Conservation (phyloP, 2,113 vertebrate genomes). For the Baryphthengus martii region DNA sequence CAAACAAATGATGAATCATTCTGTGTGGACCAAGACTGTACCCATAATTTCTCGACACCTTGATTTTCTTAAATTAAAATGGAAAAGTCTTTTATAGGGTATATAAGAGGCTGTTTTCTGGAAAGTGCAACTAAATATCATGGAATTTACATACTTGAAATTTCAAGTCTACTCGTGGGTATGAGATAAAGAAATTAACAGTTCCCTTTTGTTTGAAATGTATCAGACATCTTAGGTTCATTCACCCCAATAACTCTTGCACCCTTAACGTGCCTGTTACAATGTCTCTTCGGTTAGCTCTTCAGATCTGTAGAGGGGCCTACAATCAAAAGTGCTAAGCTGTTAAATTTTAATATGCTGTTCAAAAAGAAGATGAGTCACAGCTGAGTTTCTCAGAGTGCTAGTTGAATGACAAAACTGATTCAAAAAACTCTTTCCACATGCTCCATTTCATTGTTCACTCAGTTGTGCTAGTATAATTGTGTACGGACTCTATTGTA, state of each 20-base stretch:
- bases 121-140: background rate
- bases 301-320: background rate
- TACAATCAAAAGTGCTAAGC: background rate
- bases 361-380: background rate
- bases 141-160: background rate
- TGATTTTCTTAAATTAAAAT: background rate
- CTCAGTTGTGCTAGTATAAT: background rate
- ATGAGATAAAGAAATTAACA: background rate
- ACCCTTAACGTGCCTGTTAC: background rate
- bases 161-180: background rate
- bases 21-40: background rate
- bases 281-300: background rate
- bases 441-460: background rate
- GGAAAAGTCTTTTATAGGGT: background rate
- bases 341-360: background rate
- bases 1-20: background rate
- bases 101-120: background rate
- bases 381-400: background rate
- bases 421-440: background rate
- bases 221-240: background rate
- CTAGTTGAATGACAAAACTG: background rate
- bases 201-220: background rate
- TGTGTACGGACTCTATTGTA: background rate
- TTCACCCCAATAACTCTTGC: background rate
- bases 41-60: background rate